These are phyloP conservation scores for Sinocyclocheilus maitianheensis DNA, from an alignment of 2,113 vertebrate species.

Conservation along the genomic window DNA sequence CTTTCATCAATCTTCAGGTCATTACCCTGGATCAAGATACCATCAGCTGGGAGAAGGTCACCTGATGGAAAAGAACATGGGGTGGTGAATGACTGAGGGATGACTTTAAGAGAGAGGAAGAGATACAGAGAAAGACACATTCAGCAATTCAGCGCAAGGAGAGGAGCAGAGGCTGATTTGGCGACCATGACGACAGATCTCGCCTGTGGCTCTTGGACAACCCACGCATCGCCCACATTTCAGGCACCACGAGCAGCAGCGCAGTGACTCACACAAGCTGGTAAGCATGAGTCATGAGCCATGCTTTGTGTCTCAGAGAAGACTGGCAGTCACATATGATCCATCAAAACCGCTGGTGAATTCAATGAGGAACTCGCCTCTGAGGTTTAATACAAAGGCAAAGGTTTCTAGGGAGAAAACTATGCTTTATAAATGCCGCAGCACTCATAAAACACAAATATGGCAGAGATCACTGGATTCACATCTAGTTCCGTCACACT, in stretches of 20 bases:
- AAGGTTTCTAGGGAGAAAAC: slow-evolving; percentile 11
- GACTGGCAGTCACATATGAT: slow-evolving; percentile 42
- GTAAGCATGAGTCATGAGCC: slow-evolving; percentile 53
- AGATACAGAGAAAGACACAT: slow-evolving; percentile 23
- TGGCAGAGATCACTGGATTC: neutral
- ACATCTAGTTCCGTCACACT: neutral
- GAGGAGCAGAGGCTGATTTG: slow-evolving; percentile 20
- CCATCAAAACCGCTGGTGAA: slow-evolving; percentile 19
- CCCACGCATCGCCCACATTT: slow-evolving; percentile 46
- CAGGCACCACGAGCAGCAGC: slow-evolving; percentile 29
- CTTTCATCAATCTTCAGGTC: slow-evolving; percentile 98
- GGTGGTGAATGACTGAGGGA: slow-evolving; percentile 4
- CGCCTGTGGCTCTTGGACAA: slow-evolving; percentile 45
- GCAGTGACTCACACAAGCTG: slow-evolving; percentile 54
- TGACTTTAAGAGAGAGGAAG: slow-evolving; percentile 5
- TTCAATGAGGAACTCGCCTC: neutral
- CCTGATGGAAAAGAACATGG: slow-evolving; percentile 71
- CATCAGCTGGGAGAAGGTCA: slow-evolving; percentile 92
- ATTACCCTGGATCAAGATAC: slow-evolving; percentile 94
- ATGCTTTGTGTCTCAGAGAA: slow-evolving; percentile 34
- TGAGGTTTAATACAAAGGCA: slow-evolving; percentile 15
- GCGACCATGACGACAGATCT: slow-evolving; percentile 26
- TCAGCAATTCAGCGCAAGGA: neutral
- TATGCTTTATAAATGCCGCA: slow-evolving; percentile 3
- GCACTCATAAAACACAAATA: neutral